Conservation (phyloP, 2,888 invertebrate genomes). For the Cephus rjabovi region DNA sequence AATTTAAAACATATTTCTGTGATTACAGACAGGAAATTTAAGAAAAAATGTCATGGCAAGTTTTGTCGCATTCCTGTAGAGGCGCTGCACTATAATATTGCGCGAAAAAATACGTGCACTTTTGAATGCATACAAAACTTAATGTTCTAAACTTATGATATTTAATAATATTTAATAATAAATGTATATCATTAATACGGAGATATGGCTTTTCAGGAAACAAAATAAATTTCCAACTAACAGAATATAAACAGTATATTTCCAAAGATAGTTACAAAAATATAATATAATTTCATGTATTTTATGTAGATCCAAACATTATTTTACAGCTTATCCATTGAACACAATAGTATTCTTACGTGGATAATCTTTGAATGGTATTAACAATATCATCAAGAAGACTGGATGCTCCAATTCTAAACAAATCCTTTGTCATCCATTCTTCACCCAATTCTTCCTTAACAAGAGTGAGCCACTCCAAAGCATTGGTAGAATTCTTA, state of each 20-base stretch:
- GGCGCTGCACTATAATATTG: not conserved
- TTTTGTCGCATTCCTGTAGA: not conserved
- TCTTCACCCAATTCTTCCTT: constrained; percentile 86
- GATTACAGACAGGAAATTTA: not conserved
- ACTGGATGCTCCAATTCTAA: constrained; percentile 95
- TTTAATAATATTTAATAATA: not conserved
- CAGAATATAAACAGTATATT: not conserved
- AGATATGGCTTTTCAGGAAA: not conserved
- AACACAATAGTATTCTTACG: not conserved
- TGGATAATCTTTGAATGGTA: constrained; percentile 18
- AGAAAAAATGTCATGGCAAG: not conserved
- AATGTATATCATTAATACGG: not conserved
- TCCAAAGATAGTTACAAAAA: not conserved
- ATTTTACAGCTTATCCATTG: not conserved
- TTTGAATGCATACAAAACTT: no score
- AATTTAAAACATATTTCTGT: constrained; percentile 10
- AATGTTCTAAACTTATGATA: not conserved
- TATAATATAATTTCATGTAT: not conserved
- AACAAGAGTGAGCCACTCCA: constrained; percentile 88
- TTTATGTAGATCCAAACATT: not conserved
- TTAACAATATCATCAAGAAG: constrained; percentile 81
- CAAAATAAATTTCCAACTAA: not conserved
- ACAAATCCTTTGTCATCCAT: constrained; percentile 85
- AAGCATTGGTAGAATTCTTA: constrained; percentile 83
- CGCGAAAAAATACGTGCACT: not conserved